Evolutionary conservation across 2,797 vertebrate genomes (phyloP).

Genomic region (Myripristis murdjan): DNA sequence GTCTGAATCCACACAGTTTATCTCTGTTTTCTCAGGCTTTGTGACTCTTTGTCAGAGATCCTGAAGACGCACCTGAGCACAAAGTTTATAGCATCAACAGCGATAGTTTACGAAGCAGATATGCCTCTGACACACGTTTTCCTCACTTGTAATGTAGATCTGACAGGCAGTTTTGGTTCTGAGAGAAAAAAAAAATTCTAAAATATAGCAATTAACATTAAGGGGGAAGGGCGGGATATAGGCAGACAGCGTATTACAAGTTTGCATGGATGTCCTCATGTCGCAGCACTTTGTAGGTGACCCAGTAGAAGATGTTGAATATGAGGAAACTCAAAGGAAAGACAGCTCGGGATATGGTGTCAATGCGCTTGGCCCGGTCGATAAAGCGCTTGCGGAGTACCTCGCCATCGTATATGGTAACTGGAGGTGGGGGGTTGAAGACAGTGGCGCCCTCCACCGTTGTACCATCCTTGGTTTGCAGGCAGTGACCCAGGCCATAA

Average conservation of each 20-base stretch:
- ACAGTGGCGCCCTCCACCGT: slow-evolving; percentile 82
- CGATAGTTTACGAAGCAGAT: slow-evolving; percentile 65
- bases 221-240: not conserved
- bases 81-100: slow-evolving; percentile 57
- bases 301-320: slow-evolving; percentile 97
- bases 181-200: slow-evolving; percentile 53
- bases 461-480: slow-evolving; percentile 85
- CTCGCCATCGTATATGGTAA: slow-evolving; percentile 83
- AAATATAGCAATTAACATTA: slow-evolving; percentile 46
- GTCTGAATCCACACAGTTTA: slow-evolving; percentile 44
- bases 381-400: slow-evolving; percentile 86
- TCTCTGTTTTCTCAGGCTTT: slow-evolving; percentile 29
- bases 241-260: slow-evolving; percentile 80
- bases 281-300: slow-evolving; percentile 93
- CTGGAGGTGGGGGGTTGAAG: slow-evolving; percentile 81
- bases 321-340: slow-evolving; percentile 96
- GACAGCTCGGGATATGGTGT: slow-evolving; percentile 92
- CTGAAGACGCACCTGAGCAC: slow-evolving; percentile 84
- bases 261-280: slow-evolving; percentile 88
- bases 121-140: slow-evolving; percentile 58
- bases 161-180: slow-evolving; percentile 82
- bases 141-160: slow-evolving; percentile 68
- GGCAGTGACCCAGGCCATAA: slow-evolving; percentile 91
- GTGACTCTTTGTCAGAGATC: slow-evolving; percentile 64
- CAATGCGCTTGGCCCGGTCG: slow-evolving; percentile 93